These are phyloP conservation scores for Dryobota labecula DNA, from an alignment of 2,888 invertebrate genomes.

Conservation along the genomic window DNA sequence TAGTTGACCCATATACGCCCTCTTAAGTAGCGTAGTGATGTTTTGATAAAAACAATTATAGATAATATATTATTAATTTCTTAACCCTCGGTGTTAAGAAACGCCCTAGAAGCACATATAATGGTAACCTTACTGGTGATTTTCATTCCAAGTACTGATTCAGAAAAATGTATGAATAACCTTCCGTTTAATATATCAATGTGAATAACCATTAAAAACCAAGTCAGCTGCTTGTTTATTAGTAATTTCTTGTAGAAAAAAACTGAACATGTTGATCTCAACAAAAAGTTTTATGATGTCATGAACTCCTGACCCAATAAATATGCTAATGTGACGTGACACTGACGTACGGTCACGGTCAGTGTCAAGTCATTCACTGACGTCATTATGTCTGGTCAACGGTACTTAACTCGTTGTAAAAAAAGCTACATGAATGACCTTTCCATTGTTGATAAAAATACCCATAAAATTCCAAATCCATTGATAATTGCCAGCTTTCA, in stretches of 20 bases:
- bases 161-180: too few species aligned
- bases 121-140: too few species aligned
- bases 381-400: conserved; percentile 32
- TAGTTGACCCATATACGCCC: too few species aligned
- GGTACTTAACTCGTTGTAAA: not conserved
- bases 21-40: too few species aligned
- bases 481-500: not conserved
- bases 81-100: too few species aligned
- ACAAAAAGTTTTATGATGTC: conserved; percentile 42
- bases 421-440: not conserved
- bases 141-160: too few species aligned
- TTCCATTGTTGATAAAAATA: not conserved
- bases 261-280: conserved; percentile 8
- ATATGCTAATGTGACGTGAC: conserved; percentile 48
- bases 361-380: conserved; percentile 22
- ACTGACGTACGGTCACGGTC: conserved; percentile 45
- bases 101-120: too few species aligned
- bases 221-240: not conserved
- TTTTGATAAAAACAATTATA: too few species aligned
- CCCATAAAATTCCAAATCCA: not conserved
- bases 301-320: conserved; percentile 53
- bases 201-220: not conserved
- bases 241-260: not conserved
- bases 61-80: too few species aligned
- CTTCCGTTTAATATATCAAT: too few species aligned